Conservation (phyloP, 2,113 vertebrate species). For the Eptesicus fuscus region DNA sequence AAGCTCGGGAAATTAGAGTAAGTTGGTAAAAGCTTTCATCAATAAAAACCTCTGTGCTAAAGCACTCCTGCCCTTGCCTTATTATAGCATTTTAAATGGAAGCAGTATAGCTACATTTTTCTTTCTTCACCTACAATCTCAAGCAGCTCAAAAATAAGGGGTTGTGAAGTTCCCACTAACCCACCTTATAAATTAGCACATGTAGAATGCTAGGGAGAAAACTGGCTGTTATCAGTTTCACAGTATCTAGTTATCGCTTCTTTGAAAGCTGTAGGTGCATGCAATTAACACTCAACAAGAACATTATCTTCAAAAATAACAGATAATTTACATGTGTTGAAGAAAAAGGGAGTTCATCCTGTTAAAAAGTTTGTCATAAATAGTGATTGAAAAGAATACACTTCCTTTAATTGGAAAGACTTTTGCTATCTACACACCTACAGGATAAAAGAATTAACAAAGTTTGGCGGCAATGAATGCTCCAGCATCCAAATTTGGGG, state of each 20-base stretch:
- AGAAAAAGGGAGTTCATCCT: slow-evolving; percentile 62
- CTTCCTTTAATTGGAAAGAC: neutral
- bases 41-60: neutral
- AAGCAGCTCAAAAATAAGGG: slow-evolving; percentile 39
- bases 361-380: slow-evolving; percentile 23
- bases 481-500: neutral
- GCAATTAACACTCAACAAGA: slow-evolving; percentile 77
- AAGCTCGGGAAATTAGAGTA: neutral
- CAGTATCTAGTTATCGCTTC: slow-evolving; percentile 75
- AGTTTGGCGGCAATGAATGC: neutral
- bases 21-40: slow-evolving; percentile 43
- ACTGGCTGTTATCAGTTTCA: slow-evolving; percentile 71
- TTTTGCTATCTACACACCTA: neutral
- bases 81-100: slow-evolving; percentile 70
- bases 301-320: slow-evolving; percentile 70
- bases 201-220: slow-evolving; percentile 14
- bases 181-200: slow-evolving; percentile 82
- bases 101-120: slow-evolving; percentile 51
- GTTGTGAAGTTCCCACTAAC: slow-evolving; percentile 69
- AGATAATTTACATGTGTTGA: slow-evolving; percentile 57
- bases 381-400: neutral
- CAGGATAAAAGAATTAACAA: slow-evolving; percentile 6
- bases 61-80: slow-evolving; percentile 18
- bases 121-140: slow-evolving; percentile 45
- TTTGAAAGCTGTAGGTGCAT: slow-evolving; percentile 72